phyloP scores from a whole-genome alignment of 2,797 vertebrate species.

The Macropus fuliginosus region DNA sequence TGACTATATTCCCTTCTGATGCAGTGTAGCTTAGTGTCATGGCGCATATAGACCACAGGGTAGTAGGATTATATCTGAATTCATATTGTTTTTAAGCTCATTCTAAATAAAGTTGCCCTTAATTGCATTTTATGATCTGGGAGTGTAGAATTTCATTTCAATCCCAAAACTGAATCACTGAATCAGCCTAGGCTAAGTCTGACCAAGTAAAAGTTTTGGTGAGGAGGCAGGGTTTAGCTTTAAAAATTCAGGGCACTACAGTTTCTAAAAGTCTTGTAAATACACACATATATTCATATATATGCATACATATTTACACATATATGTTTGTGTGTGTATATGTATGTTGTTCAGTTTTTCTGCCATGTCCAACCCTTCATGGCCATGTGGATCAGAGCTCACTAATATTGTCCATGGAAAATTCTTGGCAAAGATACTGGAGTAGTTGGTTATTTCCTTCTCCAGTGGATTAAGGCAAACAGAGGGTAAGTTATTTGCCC shows the following conservation, averaged over 20 bases:
- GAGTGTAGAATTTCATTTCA: not conserved
- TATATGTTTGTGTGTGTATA: not conserved
- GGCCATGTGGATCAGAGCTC: not conserved
- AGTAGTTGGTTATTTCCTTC: no score
- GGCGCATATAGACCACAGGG: not conserved
- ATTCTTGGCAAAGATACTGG: not conserved
- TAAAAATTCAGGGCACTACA: not conserved
- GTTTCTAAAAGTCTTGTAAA: not conserved
- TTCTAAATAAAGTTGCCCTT: not conserved
- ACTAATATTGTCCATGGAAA: not conserved
- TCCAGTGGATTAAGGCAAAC: no score
- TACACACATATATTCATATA: no score
- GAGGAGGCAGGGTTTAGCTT: not conserved
- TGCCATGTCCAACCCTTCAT: not conserved
- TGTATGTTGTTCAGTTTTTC: not conserved
- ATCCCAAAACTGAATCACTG: not conserved
- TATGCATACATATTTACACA: not conserved
- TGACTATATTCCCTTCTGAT: not conserved
- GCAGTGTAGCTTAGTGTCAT: not conserved
- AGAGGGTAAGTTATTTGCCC: no score
- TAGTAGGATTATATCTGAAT: not conserved
- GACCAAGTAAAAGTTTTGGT: not conserved
- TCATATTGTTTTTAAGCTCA: not conserved
- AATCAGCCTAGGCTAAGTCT: not conserved
- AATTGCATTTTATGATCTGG: not conserved